A percentile compares a stretch with the other conserved stretches of the same genome.
These are phyloP conservation scores for Apostichopus californicus DNA, from an alignment of 35 echinoderm and acorn worm species.

Conservation along the genomic window DNA sequence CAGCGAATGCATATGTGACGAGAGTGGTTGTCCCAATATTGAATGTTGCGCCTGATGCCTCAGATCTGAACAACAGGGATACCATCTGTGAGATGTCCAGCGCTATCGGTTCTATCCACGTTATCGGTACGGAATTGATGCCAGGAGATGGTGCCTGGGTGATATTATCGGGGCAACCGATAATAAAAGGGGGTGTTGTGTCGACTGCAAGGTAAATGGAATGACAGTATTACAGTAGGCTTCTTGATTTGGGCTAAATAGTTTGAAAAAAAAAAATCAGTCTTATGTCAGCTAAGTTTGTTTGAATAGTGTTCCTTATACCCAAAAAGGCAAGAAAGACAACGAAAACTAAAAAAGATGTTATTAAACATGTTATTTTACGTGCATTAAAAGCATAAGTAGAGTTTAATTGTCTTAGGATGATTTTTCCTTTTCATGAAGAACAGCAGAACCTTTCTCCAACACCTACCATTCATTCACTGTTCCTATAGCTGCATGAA, in stretches of 20 bases:
- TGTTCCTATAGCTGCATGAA: no score
- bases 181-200: not conserved
- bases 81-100: not conserved
- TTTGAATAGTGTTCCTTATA: no score
- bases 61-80: not conserved
- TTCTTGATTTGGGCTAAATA: no score
- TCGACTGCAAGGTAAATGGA: not conserved
- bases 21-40: not conserved
- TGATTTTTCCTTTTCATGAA: no score
- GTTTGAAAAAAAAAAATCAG: no score
- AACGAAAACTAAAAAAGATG: not conserved
- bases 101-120: not conserved
- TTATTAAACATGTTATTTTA: not conserved
- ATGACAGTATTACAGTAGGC: not conserved
- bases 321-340: not conserved
- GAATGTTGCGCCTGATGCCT: not conserved
- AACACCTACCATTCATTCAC: no score
- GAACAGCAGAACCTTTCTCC: no score
- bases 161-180: constrained; percentile 14
- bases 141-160: not conserved
- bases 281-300: no score
- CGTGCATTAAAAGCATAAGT: no score
- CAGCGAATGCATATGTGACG: not conserved
- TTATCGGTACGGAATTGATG: not conserved
- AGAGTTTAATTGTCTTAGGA: no score